Base-by-base conservation (phyloP, 2,113 vertebrate species). In the Lanius collurio region DNA sequence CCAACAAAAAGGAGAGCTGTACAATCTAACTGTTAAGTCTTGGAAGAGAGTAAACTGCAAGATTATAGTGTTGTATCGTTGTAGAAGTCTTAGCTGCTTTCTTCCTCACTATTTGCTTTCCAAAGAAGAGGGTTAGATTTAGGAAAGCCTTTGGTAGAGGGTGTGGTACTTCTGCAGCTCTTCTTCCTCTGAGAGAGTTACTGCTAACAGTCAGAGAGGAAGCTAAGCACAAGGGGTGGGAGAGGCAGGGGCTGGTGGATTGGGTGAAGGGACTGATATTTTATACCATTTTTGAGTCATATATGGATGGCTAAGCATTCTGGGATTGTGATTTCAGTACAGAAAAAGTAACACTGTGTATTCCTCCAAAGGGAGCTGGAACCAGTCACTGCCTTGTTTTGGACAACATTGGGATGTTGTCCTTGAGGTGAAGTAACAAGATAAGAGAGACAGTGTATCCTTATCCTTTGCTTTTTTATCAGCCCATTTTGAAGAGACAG, bases 371-470 rank as follows among this genome's bases (percentile, higher is more conserved):
- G 6, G 8, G 20, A 64, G 9, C 17, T 27, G 4, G 5, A 44
- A 13, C n/a, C 1, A 0, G 7, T 41, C n/a, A 15, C 59, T 64
- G 17, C 9, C 11, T 12, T 33, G 8, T 14, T 60, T 23, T 46
- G 17, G 10, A 46, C 13, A 30, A 22, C 4, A 5, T 14, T 30
- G 21, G 23, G 10, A 4, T 41, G 23, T 4, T 53, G 7, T 33
- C 37, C 76, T 74, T 53, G 31, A 47, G 33, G 9, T 18, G 9
- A 52, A 44, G 31, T 31, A 11, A 44, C 37, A 68, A 53, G 19
- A 14, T 39, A 33, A 33, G 44, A 42, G 20, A 46, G 26, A 50
- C 4, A 7, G 26, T 39, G 26, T 21, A 49, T n/a, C 16, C 10
- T 2, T n/a, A 10, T 41, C 9, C 7, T 67, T 44, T 59, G 7